phyloP scores from a whole-genome alignment of 2,797 vertebrate species.

The Pempheris klunzingeri region DNA sequence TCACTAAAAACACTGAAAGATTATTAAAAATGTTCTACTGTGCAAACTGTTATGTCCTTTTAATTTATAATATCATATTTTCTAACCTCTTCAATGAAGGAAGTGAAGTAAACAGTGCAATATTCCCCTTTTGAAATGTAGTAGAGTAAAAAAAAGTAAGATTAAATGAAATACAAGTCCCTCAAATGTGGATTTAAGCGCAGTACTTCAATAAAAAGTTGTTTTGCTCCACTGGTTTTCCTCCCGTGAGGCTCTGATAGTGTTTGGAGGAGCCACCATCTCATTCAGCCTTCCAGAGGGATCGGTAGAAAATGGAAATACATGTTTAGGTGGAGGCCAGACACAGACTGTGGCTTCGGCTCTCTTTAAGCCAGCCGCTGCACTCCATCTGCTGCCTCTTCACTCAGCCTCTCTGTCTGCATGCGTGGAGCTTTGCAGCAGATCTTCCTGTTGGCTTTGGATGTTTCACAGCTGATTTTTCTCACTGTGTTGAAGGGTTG shows the following conservation, averaged over 20 bases:
- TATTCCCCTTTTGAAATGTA: too few species aligned
- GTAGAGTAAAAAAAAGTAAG: too few species aligned
- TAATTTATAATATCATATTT: too few species aligned
- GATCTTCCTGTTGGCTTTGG: background rate
- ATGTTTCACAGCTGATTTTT: constrained; percentile 6
- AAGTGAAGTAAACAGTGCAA: too few species aligned
- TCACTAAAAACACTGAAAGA: too few species aligned
- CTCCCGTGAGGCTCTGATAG: background rate
- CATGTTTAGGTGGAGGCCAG: background rate
- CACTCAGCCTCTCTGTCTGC: background rate
- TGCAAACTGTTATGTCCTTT: too few species aligned
- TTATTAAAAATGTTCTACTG: too few species aligned
- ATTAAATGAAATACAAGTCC: too few species aligned
- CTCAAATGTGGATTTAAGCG: too few species aligned
- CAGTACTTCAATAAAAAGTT: too few species aligned
- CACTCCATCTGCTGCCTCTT: background rate
- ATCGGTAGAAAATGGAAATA: background rate
- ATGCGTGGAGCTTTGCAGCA: background rate
- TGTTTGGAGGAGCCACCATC: background rate
- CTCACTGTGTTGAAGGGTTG: constrained; percentile 77
- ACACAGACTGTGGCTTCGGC: background rate
- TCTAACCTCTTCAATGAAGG: too few species aligned
- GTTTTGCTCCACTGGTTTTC: too few species aligned
- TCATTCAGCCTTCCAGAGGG: background rate
- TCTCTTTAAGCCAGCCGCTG: background rate